Conservation (phyloP, 1,140 invertebrate species). For the Megalonaias nervosa region DNA sequence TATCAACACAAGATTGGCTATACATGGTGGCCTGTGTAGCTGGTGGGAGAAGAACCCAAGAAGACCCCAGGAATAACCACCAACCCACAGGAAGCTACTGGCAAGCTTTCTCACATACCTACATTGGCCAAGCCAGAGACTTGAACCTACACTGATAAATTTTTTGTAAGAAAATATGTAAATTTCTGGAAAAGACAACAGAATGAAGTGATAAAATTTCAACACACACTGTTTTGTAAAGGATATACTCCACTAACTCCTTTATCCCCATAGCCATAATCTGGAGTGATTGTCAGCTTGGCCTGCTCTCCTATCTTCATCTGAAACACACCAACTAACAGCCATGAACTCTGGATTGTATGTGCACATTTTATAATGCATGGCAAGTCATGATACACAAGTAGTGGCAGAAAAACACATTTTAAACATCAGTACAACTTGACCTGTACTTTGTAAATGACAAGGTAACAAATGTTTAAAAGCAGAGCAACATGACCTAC, state of each 20-base stretch:
- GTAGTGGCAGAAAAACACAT: too few species aligned
- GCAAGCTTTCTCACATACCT: neutral
- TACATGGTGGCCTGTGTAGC: too few species aligned
- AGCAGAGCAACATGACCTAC: too few species aligned
- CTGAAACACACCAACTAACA: conserved; percentile 71
- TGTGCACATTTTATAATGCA: too few species aligned
- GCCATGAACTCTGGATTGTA: too few species aligned
- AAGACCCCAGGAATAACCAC: neutral
- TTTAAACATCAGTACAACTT: too few species aligned
- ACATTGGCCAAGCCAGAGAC: too few species aligned
- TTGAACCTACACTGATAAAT: neutral
- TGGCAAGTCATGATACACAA: too few species aligned
- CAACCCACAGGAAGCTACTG: neutral
- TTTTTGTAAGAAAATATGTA: neutral
- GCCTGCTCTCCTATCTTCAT: conserved; percentile 94
- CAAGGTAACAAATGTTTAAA: too few species aligned
- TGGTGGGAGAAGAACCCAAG: neutral
- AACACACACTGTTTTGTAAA: conserved; percentile 27
- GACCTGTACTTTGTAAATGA: too few species aligned
- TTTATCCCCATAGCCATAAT: conserved; percentile 90
- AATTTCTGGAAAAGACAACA: neutral
- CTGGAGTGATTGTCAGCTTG: conserved; percentile 85
- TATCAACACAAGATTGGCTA: too few species aligned
- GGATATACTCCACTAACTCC: conserved; percentile 84
- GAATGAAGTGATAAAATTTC: neutral